Base-by-base conservation (phyloP, 2,888 invertebrate genomes). In the Exephanes ischioxanthus region DNA sequence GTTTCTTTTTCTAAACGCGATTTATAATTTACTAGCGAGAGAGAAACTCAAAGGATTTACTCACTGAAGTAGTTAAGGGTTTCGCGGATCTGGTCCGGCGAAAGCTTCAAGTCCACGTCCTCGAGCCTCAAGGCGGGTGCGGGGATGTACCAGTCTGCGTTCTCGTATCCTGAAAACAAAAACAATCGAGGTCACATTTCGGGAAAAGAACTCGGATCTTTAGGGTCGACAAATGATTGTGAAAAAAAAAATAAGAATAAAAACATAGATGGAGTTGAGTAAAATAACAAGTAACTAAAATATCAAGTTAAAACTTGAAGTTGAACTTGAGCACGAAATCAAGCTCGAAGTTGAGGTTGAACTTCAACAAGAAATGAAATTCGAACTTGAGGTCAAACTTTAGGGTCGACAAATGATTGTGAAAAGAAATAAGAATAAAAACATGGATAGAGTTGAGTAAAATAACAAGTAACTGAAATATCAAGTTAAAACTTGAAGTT, bases 31-130 rank as follows among this genome's bases (percentile, higher is more conserved):
- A 19, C 5, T n/a, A 45, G 26, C 33, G n/a, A 2, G 9, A 1
- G 9, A 37, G 9, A 37, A 37, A 37, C 0, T 22, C n/a, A 22
- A 53, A 63, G 67, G 53, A 75, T 70, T 26, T 88, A 98, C 98
- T 98, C 95, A 99, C 99, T 97, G 95, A 99, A 99, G 95, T 99
- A 99, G 95, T 99, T 98, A 91, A 99, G 97, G 81, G 98, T 98
- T 95, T 99, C 98, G 94, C 98, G 97, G 95, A 98, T 98, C 95
- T 98, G 98, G 94, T 98, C 98, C 95, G 98, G 97, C 81, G 98
- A 98, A 89, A 99, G 95, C 91, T 97, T 97, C 91, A 97, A 95
- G 91, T 97, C 97, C 89, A 96, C 96, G 92, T 97, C 95, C 92
- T 95, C 94, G 89, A 96, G 95, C 89, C 96, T 96, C 88, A 98